phyloP scores from a whole-genome alignment of 2,113 vertebrate genomes.

The Nyctibius bracteatus region DNA sequence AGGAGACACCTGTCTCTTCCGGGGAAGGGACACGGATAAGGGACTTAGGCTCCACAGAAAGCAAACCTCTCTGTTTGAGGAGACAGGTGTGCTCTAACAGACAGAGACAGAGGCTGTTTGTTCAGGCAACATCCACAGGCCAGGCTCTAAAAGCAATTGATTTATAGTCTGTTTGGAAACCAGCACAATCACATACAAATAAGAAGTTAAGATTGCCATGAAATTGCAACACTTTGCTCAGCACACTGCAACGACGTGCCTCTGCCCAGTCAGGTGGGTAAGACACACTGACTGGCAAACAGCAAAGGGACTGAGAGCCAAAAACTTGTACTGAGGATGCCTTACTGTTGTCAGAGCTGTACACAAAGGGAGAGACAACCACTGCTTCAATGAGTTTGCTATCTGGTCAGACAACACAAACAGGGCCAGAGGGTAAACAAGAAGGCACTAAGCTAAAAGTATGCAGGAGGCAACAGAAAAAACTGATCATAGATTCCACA shows the following conservation, averaged over 20 bases:
- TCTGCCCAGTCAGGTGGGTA: neutral
- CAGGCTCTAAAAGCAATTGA: neutral
- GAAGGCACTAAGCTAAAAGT: neutral
- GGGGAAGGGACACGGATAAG: neutral
- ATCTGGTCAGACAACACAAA: neutral
- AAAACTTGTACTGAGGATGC: fast-evolving
- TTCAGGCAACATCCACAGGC: slow-evolving; percentile 14
- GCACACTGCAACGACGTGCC: neutral
- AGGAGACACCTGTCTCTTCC: slow-evolving; percentile 37
- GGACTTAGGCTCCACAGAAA: neutral
- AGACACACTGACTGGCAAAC: neutral
- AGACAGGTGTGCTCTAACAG: slow-evolving; percentile 36
- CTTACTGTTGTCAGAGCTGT: fast-evolving
- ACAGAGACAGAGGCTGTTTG: slow-evolving; percentile 23
- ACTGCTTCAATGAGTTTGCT: fast-evolving
- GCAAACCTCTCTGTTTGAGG: slow-evolving; percentile 32
- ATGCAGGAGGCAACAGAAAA: neutral
- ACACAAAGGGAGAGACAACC: neutral
- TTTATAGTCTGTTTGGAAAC: slow-evolving; percentile 41
- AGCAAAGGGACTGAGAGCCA: neutral
- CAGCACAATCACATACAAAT: neutral
- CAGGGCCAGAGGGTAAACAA: neutral
- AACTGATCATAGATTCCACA: neutral
- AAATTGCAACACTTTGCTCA: neutral
- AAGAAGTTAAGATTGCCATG: neutral